These are phyloP conservation scores for Microplitis demolitor DNA, from an alignment of 1,140 invertebrate species.

Conservation along the genomic window DNA sequence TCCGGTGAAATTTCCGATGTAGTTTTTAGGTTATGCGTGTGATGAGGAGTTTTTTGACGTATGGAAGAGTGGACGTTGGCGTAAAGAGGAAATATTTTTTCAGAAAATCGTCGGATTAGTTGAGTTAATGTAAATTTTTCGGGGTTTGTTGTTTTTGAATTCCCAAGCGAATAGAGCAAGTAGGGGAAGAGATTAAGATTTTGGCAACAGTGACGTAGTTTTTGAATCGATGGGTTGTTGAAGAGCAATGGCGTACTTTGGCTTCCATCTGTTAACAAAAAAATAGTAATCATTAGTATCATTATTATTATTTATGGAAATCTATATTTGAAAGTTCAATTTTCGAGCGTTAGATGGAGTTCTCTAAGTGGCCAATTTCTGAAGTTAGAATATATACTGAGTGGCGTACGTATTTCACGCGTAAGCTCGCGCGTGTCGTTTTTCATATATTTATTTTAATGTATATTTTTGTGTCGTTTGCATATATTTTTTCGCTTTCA, in stretches of 20 bases:
- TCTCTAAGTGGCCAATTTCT: too few relatives aligned
- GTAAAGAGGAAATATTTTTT: constrained; percentile 46
- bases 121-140: constrained; percentile 35
- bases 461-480: too few relatives aligned
- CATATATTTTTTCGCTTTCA: too few relatives aligned
- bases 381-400: too few relatives aligned
- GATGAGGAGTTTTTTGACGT: constrained; percentile 22
- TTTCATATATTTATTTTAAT: too few relatives aligned
- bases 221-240: constrained; percentile 53
- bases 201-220: constrained; percentile 57
- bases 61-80: constrained; percentile 26
- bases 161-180: constrained; percentile 53
- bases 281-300: not conserved
- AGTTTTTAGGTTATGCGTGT: not conserved
- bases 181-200: constrained; percentile 57
- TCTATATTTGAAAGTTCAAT: not conserved
- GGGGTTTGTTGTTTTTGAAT: constrained; percentile 50
- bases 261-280: constrained; percentile 47
- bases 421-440: too few relatives aligned
- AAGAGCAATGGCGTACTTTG: constrained; percentile 53
- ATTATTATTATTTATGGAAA: not conserved
- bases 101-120: constrained; percentile 39
- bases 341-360: not conserved
- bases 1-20: too few relatives aligned
- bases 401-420: too few relatives aligned